Conservation (phyloP, 2,888 invertebrate genomes). For the Macrosiphum euphorbiae region DNA sequence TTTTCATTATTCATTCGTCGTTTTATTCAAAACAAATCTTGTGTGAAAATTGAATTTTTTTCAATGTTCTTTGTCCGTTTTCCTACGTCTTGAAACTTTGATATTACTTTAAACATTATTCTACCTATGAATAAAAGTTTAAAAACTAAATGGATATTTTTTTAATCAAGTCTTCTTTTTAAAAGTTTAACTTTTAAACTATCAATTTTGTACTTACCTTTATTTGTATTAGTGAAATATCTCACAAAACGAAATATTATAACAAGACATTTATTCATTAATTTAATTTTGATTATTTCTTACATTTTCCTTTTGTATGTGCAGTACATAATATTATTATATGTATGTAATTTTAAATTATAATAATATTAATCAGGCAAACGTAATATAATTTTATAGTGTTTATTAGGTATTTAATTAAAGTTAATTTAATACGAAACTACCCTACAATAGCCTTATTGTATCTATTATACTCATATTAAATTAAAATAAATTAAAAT, state of each 20-base stretch:
- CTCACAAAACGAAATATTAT: not conserved
- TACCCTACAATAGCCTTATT: not conserved
- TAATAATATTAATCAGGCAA: not conserved
- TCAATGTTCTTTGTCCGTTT: constrained; percentile 16
- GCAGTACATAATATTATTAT: not conserved
- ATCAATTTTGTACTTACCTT: not conserved
- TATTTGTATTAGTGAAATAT: not conserved
- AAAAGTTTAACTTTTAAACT: constrained; percentile 4
- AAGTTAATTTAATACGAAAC: not conserved
- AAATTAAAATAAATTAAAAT: not conserved
- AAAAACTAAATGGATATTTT: constrained; percentile 16
- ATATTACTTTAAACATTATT: constrained; percentile 39
- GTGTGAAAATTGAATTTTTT: constrained; percentile 21
- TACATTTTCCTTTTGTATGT: not conserved
- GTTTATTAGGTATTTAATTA: not conserved
- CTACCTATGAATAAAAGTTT: constrained; percentile 10
- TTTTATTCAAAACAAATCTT: constrained; percentile 27
- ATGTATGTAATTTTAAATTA: not conserved
- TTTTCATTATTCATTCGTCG: not conserved
- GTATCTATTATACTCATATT: not conserved
- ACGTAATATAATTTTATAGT: not conserved
- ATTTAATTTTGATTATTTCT: not conserved
- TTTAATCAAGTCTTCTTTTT: constrained; percentile 8
- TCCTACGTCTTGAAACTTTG: constrained; percentile 24
- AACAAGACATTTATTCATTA: not conserved